Percentiles rank a stretch among this genome's conserved stretches.
These are phyloP conservation scores for Rhopalosiphum nymphaeae DNA, from an alignment of 2,888 invertebrate genomes.

Conservation along the genomic window DNA sequence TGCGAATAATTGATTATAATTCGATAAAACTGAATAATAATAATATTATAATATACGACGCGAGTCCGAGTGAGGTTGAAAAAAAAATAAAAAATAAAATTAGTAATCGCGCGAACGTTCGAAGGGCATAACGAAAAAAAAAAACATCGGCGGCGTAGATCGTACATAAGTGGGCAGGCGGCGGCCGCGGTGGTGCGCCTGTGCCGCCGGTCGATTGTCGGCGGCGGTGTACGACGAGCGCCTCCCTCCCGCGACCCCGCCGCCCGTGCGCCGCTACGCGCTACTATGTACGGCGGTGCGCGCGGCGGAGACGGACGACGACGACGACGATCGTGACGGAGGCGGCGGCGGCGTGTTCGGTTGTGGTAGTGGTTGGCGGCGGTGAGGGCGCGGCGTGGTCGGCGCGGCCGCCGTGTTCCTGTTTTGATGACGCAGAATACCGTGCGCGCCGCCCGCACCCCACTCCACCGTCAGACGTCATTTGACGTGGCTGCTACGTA, in stretches of 20 bases:
- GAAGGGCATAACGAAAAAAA: slow-evolving; percentile 33
- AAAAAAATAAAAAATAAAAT: not conserved
- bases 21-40: not conserved
- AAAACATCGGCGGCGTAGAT: not conserved
- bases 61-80: not conserved
- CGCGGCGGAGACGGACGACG: slow-evolving; percentile 22
- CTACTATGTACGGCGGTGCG: not conserved
- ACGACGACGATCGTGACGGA: slow-evolving; percentile 5
- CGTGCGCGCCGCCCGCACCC: slow-evolving; percentile 72
- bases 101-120: slow-evolving; percentile 15
- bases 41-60: not conserved
- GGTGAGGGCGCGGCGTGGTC: slow-evolving; percentile 35
- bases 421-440: slow-evolving; percentile 65
- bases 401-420: slow-evolving; percentile 63
- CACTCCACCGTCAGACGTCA: slow-evolving; percentile 74
- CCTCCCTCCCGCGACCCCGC: not conserved
- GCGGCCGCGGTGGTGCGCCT: not conserved
- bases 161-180: not conserved
- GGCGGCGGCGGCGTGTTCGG: not conserved
- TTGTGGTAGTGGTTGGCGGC: not conserved
- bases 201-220: slow-evolving; percentile 25
- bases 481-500: slow-evolving; percentile 95
- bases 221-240: slow-evolving; percentile 33
- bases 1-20: not conserved
- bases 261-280: not conserved